phyloP scores from a whole-genome alignment of 2,797 vertebrate genomes.

The Alexandromys oeconomus region DNA sequence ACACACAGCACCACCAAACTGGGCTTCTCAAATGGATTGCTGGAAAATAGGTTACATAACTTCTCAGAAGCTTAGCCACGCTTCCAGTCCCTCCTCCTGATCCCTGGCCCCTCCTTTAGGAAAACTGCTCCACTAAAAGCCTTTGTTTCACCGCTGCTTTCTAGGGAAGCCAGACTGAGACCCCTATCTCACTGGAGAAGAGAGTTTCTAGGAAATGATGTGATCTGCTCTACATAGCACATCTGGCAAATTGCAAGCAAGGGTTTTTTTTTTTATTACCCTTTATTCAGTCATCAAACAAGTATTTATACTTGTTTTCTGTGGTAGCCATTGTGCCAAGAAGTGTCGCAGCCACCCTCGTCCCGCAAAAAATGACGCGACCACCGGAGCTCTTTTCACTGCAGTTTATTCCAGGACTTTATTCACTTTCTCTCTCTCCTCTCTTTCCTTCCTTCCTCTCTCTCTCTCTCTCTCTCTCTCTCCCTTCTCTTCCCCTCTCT shows the following conservation, averaged over 20 bases:
- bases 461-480: no score
- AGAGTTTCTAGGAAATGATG: not conserved
- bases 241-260: not conserved
- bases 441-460: no score
- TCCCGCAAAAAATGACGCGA: no score
- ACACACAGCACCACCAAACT: not conserved
- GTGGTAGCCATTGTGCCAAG: not conserved
- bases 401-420: no score
- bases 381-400: no score
- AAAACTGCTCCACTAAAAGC: not conserved
- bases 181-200: not conserved
- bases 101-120: not conserved
- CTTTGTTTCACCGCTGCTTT: not conserved
- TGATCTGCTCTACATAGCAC: not conserved
- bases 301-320: not conserved
- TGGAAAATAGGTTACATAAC: not conserved
- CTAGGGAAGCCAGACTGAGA: not conserved
- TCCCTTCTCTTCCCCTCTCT: no score
- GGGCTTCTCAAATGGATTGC: not conserved
- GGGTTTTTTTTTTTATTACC: not conserved
- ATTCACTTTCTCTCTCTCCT: no score
- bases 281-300: not conserved
- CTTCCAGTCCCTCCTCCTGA: not conserved
- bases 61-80: constrained; percentile 8
- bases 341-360: no score